Conservation (phyloP, 2,113 vertebrate species). For the Coregonus clupeaformis region DNA sequence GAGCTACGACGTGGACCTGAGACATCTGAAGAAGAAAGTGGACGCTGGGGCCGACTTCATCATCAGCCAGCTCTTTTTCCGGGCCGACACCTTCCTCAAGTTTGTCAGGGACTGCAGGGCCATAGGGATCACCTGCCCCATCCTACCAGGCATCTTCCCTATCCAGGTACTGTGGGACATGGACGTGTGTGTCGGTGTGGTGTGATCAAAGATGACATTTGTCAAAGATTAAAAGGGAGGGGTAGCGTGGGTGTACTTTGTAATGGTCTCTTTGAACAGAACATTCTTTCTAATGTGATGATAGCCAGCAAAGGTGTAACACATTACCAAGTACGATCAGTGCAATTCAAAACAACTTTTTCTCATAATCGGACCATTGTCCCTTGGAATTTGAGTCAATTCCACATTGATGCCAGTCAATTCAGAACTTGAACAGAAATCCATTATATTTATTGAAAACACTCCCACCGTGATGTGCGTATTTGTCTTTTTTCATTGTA, state of each 20-base stretch:
- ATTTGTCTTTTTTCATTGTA: background rate
- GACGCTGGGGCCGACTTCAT: constrained; percentile 90
- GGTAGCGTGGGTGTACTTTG: no score
- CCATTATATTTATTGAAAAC: no score
- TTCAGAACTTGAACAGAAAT: no score
- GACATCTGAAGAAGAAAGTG: constrained; percentile 89
- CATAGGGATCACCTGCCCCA: constrained; percentile 90
- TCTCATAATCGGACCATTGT: no score
- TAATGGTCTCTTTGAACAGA: background rate
- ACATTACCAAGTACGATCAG: background rate
- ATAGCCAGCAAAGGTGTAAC: background rate
- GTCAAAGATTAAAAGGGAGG: background rate
- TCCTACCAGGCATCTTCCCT: constrained; percentile 76
- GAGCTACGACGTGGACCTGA: constrained; percentile 84
- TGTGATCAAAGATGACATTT: no score
- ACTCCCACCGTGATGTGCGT: background rate
- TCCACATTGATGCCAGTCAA: no score
- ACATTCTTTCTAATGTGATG: background rate
- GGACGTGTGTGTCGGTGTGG: no score
- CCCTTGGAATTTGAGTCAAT: no score
- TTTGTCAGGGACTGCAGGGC: constrained; percentile 87
- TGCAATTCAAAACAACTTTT: background rate
- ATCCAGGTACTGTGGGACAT: constrained; percentile 81
- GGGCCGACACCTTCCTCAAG: constrained; percentile 81
- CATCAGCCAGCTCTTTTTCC: constrained; percentile 94